These are phyloP conservation scores for Dendrolimus pini DNA, from an alignment of 2,888 invertebrate genomes.

Conservation along the genomic window DNA sequence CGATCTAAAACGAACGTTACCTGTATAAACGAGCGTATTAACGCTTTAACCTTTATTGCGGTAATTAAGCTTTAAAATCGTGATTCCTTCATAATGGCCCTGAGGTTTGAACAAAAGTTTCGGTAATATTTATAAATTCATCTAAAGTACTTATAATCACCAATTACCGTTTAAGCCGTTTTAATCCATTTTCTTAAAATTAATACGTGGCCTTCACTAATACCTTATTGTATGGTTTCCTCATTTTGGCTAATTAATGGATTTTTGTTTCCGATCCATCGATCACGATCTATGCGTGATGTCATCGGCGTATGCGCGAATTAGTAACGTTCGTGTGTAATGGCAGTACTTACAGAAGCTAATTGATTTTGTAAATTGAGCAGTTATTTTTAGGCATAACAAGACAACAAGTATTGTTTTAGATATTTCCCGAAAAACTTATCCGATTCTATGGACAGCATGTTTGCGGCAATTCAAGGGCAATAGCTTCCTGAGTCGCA, in stretches of 20 bases:
- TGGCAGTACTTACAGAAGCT: not conserved
- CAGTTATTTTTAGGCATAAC: not conserved
- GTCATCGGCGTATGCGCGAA: constrained; percentile 16
- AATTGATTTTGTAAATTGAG: not conserved
- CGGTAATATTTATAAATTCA: too few species aligned
- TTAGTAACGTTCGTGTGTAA: constrained; percentile 1
- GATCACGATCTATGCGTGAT: constrained; percentile 19
- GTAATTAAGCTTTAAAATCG: too few species aligned
- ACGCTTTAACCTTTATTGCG: too few species aligned
- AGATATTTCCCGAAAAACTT: not conserved
- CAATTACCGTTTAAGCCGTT: not conserved
- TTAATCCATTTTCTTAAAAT: constrained; percentile 4
- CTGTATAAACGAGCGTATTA: too few species aligned
- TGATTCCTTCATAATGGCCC: too few species aligned
- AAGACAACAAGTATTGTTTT: not conserved
- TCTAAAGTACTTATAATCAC: not conserved
- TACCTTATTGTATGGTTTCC: constrained; percentile 17
- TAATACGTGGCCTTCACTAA: constrained; percentile 6
- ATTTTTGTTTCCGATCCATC: constrained; percentile 25
- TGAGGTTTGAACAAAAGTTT: too few species aligned
- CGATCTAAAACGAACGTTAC: too few species aligned
- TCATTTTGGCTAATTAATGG: constrained; percentile 23
- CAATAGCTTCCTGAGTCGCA: too few species aligned
- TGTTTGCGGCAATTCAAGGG: too few species aligned
- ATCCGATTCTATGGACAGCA: too few species aligned